Evolutionary conservation across 2,888 invertebrate species (phyloP), one percentile per base, ranked within the genome.

Genomic region (Drosophila multiciliata): DNA sequence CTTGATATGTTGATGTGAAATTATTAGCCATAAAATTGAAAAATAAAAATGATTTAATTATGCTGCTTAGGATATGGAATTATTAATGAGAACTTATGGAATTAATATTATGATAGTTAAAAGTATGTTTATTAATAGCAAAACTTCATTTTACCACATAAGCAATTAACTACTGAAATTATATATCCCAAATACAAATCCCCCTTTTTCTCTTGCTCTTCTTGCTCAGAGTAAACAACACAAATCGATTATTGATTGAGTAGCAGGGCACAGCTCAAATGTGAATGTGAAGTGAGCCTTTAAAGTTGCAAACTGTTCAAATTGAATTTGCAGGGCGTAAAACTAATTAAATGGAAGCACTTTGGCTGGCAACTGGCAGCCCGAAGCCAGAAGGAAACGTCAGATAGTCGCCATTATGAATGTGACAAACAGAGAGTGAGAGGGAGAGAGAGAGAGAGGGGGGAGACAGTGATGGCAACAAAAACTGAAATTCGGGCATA

Each of bases 341-440:
- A 85, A 85, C 85, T 85, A 85, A 85, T 85, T 85, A 87, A 85
- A 87, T 87, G 87, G 85, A 85, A 85, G 85, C 87, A 85, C 85
- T 85, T 80, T 80, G 73, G 71, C 81, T 66, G 77, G 75, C 78
- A 73, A 61, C 61, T 59, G 73, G 69, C 71, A 73, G 62, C 61
- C 61, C 55, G 65, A 61, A 65, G 78, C 64, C 55, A 32, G 65
- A 71, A 64, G 69, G 72, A 70, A 78, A 63, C 66, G 69, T 60
- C 75, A 72, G 83, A 83, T 77, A 86, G 83, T 85, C 88, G 86
- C 86, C 86, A 87, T 87, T 83, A 78, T 73, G 85, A 87, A 75
- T 83, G 73, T 73, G 86, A 78, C 83, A 83, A 74, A 83, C 57
- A 76, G 26, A 33, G 20, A 20, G 6, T 29, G 23, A 40, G 42